Evolutionary conservation across 2,113 vertebrate genomes (phyloP).

Genomic region (Pithys albifrons): DNA sequence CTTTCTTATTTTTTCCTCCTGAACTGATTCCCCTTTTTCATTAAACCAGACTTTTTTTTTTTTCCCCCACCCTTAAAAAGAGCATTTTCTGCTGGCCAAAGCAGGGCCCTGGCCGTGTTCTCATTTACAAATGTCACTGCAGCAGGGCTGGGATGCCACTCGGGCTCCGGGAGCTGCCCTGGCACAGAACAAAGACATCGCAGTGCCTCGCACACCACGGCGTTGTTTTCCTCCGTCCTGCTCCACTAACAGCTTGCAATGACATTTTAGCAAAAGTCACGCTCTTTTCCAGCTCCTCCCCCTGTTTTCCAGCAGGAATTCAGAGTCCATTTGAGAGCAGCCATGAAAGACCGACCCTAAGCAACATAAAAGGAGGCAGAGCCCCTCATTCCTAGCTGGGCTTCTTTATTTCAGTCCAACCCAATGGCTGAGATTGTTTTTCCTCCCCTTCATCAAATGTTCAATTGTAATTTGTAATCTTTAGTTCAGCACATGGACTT

Average conservation of each 20-base stretch:
- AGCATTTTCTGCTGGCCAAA: slow-evolving; percentile 35
- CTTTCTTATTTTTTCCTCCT: background rate
- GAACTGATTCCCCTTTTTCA: background rate
- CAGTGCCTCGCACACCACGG: slow-evolving; percentile 18
- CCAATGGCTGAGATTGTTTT: background rate
- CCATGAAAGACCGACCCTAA: background rate
- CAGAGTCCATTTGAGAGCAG: background rate
- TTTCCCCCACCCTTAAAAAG: background rate
- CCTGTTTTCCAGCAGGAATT: background rate
- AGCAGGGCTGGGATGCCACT: background rate
- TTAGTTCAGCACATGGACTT: background rate
- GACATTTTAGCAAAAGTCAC: slow-evolving; percentile 52
- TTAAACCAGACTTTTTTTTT: background rate
- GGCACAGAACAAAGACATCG: slow-evolving; percentile 41
- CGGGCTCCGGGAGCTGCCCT: background rate
- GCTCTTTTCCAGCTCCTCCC: background rate
- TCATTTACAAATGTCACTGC: slow-evolving; percentile 64
- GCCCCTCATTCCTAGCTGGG: background rate
- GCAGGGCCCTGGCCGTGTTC: background rate
- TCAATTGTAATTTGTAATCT: background rate
- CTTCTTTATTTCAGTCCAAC: background rate
- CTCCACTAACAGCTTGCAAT: background rate
- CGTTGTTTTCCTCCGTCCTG: background rate
- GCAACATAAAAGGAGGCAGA: background rate
- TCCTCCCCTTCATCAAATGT: background rate